Evolutionary conservation across 2,797 vertebrate species (phyloP).

Genomic region (Pseudotriccus pelzelni): DNA sequence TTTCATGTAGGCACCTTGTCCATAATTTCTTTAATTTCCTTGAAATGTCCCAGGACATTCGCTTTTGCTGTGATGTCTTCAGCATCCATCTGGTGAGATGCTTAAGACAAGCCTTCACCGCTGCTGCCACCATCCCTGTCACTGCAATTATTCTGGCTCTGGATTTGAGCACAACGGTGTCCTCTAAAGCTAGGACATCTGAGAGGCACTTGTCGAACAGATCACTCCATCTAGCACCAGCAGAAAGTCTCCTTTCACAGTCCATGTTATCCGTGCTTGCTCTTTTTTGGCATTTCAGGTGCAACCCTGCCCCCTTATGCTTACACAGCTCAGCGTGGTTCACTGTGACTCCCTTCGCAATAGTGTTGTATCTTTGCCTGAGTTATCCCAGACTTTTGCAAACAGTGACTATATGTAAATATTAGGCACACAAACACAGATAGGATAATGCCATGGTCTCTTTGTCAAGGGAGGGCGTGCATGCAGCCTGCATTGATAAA

Average conservation of each 20-base stretch:
- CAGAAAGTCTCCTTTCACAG: background rate
- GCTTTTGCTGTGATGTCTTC: background rate
- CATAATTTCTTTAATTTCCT: background rate
- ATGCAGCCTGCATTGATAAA: background rate
- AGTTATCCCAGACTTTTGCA: background rate
- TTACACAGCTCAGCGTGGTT: background rate
- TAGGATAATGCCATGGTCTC: background rate
- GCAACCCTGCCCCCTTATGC: constrained; percentile 61
- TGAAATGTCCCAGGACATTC: background rate
- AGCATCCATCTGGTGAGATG: background rate
- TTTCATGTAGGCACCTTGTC: background rate
- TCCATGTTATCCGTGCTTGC: background rate
- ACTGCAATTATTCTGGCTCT: background rate
- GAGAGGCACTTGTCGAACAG: background rate
- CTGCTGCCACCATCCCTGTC: background rate
- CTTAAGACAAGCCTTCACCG: background rate
- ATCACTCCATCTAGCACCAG: background rate
- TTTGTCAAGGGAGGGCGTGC: background rate
- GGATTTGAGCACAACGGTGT: background rate
- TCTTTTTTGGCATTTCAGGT: constrained; percentile 41
- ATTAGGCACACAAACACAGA: background rate
- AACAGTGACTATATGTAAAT: background rate
- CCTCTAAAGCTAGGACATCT: background rate
- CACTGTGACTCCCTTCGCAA: background rate
- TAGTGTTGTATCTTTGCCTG: background rate